Base-by-base conservation (phyloP, 1,140 invertebrate genomes). In the Drosophila bifasciata region DNA sequence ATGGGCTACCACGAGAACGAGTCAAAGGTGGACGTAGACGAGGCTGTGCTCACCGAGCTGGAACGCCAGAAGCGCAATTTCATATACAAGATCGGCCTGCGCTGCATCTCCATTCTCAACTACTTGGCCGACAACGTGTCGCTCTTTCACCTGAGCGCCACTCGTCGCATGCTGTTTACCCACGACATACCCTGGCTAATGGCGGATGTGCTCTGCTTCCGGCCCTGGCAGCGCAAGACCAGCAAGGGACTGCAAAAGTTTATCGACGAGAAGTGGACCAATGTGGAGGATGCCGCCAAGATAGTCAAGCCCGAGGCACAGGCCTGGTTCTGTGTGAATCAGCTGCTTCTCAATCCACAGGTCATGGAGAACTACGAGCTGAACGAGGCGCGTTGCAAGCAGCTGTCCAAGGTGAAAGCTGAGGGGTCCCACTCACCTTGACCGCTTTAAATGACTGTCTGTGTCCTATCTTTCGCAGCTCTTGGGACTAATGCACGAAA, bases 131-230 rank as follows among this genome's bases (percentile, higher is more conserved):
- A 94, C 64, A 92, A 93, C 48, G 91, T 93, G 55, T 92, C 94
- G 19, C 91, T 92, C 9, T 92, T 95, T n/a, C 94, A 94, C 1
- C 90, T 96, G 7, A 93, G 93, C 46, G 93, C 94, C 40, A 85
- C 94, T 6, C 94, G 94, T 3, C 93, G 94, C 36, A 88, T 97
- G 66, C 93, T 95, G 52, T 92, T 93, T 40, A 94, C 92, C 1
- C 94, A 96, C 61, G 96, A 97, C 81, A 91, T 96, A 36, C 96
- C 96, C 0, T 94, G 96, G 68, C 91, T 97, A 16, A 92, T 97
- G 28, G 92, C 92, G 17, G 94, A 96, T 79, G 88, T 97, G 5
- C 92, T 97, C 21, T 91, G 94, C 73, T 91, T 92, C 32, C 92
- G 93, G 66, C 96, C 96, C 0, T 97, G 96, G 96, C 92, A 92